These are phyloP conservation scores for Leptinotarsa tumamoca DNA, from an alignment of 2,888 invertebrate genomes.

Conservation along the genomic window DNA sequence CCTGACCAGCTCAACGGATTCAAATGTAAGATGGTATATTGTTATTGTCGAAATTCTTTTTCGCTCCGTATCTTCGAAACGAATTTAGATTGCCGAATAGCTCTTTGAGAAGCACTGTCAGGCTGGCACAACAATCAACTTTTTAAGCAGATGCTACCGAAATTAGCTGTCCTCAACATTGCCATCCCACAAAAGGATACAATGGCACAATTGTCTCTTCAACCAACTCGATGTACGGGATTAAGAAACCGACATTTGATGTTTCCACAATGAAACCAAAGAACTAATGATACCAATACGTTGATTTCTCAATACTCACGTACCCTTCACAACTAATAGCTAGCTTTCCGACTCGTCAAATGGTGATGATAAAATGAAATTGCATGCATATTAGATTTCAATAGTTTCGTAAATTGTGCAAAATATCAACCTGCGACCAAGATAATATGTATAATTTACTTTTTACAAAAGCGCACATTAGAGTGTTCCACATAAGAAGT, in stretches of 20 bases:
- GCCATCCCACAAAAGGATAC: not conserved
- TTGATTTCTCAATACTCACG: slow-evolving; percentile 10
- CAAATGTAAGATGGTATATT: too few species aligned
- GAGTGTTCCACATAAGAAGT: slow-evolving; percentile 40
- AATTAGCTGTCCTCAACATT: slow-evolving; percentile 4
- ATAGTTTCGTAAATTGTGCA: slow-evolving; percentile 39
- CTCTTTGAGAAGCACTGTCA: not conserved
- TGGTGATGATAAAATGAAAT: slow-evolving; percentile 34
- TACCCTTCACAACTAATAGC: slow-evolving; percentile 25
- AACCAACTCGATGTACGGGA: not conserved
- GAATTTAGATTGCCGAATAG: not conserved
- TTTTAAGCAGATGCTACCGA: slow-evolving; percentile 8
- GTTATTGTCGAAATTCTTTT: too few species aligned
- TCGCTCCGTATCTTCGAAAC: too few species aligned
- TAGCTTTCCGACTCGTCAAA: slow-evolving; percentile 37
- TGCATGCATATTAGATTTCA: slow-evolving; percentile 34
- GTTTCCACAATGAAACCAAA: slow-evolving; percentile 6
- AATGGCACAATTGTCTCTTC: slow-evolving; percentile 4
- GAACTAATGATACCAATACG: slow-evolving; percentile 12
- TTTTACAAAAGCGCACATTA: slow-evolving; percentile 41
- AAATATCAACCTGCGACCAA: slow-evolving; percentile 34
- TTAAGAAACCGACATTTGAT: slow-evolving; percentile 11
- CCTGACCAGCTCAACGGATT: too few species aligned
- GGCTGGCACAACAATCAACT: not conserved
- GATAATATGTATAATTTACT: slow-evolving; percentile 43